Evolutionary conservation across 2,797 vertebrate genomes (phyloP).

Genomic region (Eurystomus glaucurus): DNA sequence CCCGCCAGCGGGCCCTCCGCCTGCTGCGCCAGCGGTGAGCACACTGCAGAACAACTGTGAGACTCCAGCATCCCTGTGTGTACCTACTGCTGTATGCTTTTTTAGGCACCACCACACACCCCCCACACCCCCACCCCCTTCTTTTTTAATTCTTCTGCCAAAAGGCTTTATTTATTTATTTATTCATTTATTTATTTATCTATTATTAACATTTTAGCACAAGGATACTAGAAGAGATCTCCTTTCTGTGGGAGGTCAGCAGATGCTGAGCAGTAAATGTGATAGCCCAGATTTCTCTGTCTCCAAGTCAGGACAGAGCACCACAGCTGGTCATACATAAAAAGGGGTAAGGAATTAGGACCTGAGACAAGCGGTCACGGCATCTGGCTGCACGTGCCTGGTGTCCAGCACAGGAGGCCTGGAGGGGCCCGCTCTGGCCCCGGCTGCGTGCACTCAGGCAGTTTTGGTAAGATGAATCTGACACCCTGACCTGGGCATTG

Average conservation of each 20-base stretch:
- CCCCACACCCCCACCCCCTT: accelerated
- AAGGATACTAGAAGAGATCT: background rate
- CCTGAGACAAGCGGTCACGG: background rate
- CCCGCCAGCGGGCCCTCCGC: accelerated
- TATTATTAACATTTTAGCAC: background rate
- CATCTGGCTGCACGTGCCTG: background rate
- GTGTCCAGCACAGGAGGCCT: accelerated
- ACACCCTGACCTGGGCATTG: accelerated
- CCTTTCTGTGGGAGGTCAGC: background rate
- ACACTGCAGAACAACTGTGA: background rate
- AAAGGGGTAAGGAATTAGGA: background rate
- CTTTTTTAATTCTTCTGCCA: background rate
- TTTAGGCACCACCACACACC: too few relatives aligned
- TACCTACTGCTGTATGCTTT: background rate
- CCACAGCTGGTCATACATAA: accelerated
- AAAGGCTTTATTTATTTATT: background rate
- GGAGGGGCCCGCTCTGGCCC: background rate
- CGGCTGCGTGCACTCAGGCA: background rate
- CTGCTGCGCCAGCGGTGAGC: background rate
- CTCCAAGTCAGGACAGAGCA: background rate
- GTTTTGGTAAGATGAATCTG: background rate
- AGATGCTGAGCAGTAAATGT: background rate
- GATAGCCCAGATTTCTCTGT: background rate
- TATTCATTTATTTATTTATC: background rate
- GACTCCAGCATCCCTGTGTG: background rate